phyloP scores from a whole-genome alignment of 2,113 vertebrate genomes.

The Cyprinodon brontotheroides region DNA sequence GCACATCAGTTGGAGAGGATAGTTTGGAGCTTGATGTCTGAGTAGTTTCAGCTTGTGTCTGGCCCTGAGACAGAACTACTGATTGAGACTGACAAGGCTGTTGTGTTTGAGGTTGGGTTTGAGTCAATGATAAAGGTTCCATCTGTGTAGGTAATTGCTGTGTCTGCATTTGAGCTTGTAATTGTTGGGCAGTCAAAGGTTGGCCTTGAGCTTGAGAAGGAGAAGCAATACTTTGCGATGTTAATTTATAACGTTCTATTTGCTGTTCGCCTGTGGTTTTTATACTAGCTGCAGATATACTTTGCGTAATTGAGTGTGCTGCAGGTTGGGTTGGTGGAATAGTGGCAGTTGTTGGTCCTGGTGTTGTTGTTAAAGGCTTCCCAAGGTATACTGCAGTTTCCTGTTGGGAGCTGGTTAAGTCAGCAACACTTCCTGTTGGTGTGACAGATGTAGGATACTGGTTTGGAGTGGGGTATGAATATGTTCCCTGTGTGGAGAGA shows the following conservation, averaged over 20 bases:
- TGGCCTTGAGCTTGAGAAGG: conserved; percentile 63
- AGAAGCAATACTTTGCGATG: conserved; percentile 47
- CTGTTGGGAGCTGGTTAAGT: conserved; percentile 66
- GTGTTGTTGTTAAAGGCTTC: conserved; percentile 78
- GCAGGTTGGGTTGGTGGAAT: conserved; percentile 54
- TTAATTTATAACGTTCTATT: conserved; percentile 66
- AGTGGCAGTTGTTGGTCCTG: conserved; percentile 55
- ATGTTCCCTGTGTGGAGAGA: conserved; percentile 82
- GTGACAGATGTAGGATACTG: conserved; percentile 76
- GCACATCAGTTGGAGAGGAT: conserved; percentile 77
- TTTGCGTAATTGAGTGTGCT: conserved; percentile 52
- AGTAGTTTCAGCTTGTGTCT: conserved; percentile 49
- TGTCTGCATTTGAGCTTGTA: conserved; percentile 70
- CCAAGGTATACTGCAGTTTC: conserved; percentile 92
- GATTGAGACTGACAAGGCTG: conserved; percentile 59
- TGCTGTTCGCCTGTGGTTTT: conserved; percentile 66
- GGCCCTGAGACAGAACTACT: conserved; percentile 63
- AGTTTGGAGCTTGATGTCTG: conserved; percentile 40
- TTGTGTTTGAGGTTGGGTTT: conserved; percentile 71
- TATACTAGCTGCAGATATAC: conserved; percentile 46
- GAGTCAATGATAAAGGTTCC: conserved; percentile 76
- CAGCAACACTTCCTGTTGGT: conserved; percentile 61
- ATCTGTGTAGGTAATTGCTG: conserved; percentile 69
- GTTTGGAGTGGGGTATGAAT: conserved; percentile 84
- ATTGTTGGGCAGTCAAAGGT: conserved; percentile 47